Conservation (phyloP, 2,888 invertebrate genomes). For the Perithous albicinctus region DNA sequence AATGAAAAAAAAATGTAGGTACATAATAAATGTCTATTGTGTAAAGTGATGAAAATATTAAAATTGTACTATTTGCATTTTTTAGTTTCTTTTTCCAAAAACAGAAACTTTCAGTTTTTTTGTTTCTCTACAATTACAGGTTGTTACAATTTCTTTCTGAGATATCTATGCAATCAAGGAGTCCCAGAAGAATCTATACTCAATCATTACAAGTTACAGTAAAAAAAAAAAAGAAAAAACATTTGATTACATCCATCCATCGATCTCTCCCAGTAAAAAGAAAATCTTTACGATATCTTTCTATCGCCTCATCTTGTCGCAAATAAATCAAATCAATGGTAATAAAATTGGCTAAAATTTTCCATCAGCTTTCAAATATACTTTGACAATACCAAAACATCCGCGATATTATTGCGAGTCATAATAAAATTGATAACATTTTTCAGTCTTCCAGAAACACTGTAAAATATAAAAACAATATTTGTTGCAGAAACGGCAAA, state of each 20-base stretch:
- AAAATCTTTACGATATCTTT: background rate
- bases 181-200: background rate
- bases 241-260: background rate
- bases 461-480: too few relatives aligned
- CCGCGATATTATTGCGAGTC: constrained; percentile 1
- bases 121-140: too few relatives aligned
- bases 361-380: constrained; percentile 15
- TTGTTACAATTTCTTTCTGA: background rate
- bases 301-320: background rate
- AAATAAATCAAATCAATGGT: background rate
- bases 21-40: too few relatives aligned
- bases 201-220: background rate
- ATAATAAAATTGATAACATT: too few relatives aligned
- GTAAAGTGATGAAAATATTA: too few relatives aligned
- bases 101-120: too few relatives aligned
- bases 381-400: background rate
- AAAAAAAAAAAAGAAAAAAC: background rate
- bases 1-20: too few relatives aligned
- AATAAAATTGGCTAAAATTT: constrained; percentile 9
- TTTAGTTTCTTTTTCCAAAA: too few relatives aligned
- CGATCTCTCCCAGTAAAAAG: background rate
- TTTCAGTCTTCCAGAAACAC: too few relatives aligned
- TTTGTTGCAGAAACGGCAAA: too few relatives aligned
- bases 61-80: too few relatives aligned
- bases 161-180: background rate